phyloP scores from a whole-genome alignment of 2,888 invertebrate species.

The Acanthosoma haemorrhoidale region DNA sequence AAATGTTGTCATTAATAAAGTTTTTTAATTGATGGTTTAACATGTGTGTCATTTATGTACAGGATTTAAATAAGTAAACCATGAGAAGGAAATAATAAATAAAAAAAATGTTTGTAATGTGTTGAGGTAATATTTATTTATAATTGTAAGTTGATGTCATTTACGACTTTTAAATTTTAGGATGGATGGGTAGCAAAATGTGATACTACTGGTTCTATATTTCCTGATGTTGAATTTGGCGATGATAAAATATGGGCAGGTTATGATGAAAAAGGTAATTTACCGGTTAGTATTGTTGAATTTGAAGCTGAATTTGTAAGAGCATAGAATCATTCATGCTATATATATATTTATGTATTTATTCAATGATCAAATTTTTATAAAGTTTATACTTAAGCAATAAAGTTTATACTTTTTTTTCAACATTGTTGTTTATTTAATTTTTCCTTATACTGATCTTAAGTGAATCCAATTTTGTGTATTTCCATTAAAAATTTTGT shows the following conservation, averaged over 20 bases:
- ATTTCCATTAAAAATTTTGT: too few relatives aligned
- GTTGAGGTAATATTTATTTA: neutral
- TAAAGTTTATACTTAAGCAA: neutral
- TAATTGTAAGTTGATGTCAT: neutral
- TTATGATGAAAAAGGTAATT: constrained; percentile 36
- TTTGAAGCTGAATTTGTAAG: constrained; percentile 32
- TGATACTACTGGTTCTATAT: constrained; percentile 33
- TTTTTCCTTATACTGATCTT: too few relatives aligned
- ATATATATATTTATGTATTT: neutral
- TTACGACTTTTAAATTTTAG: constrained; percentile 21
- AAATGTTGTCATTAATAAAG: too few relatives aligned
- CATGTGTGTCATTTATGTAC: neutral
- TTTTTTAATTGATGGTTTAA: neutral
- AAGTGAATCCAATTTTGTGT: too few relatives aligned
- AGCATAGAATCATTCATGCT: constrained; percentile 11
- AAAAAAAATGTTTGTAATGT: too few relatives aligned
- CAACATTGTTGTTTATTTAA: too few relatives aligned
- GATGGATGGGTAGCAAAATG: constrained; percentile 35
- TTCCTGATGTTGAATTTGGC: constrained; percentile 34
- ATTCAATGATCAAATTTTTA: neutral
- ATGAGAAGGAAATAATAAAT: too few relatives aligned
- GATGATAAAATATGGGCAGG: constrained; percentile 37
- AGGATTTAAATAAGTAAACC: too few relatives aligned
- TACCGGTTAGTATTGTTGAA: constrained; percentile 36
- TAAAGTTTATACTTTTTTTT: too few relatives aligned